phyloP scores from a whole-genome alignment of 1,140 invertebrate species.

The Drosophila burlai region DNA sequence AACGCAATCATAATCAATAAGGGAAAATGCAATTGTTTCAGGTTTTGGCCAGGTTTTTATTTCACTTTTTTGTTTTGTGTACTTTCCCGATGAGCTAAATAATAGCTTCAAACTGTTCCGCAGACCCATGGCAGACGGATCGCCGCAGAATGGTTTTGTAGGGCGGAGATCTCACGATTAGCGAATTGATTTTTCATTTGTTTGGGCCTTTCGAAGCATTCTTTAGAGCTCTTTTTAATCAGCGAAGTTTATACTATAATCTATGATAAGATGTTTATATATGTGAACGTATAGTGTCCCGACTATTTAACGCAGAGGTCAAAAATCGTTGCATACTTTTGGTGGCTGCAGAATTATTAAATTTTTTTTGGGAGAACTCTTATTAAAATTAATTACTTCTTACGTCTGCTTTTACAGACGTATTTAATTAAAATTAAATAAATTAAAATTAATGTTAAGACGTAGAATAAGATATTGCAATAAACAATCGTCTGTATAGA shows the following conservation, averaged over 20 bases:
- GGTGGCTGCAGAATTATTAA: not conserved
- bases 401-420: no score
- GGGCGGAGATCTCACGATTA: slow-evolving; percentile 17
- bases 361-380: no score
- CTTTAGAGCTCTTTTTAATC: not conserved
- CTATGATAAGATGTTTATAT: not conserved
- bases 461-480: no score
- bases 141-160: slow-evolving; percentile 3
- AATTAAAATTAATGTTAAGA: no score
- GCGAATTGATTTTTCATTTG: slow-evolving; percentile 35
- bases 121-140: slow-evolving; percentile 12
- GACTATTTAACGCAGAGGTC: not conserved
- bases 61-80: slow-evolving; percentile 9
- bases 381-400: no score
- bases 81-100: slow-evolving; percentile 15
- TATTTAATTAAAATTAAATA: no score
- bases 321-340: not conserved
- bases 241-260: not conserved
- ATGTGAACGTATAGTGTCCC: not conserved
- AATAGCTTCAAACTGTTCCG: slow-evolving; percentile 25
- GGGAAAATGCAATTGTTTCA: slow-evolving; percentile 43
- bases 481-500: no score
- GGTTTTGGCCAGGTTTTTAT: slow-evolving; percentile 7
- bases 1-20: slow-evolving; percentile 43
- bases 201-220: not conserved